Percentiles rank a stretch among this genome's conserved stretches.
phyloP scores from a whole-genome alignment of 2,888 invertebrate species.

The Phaonia tiefii region DNA sequence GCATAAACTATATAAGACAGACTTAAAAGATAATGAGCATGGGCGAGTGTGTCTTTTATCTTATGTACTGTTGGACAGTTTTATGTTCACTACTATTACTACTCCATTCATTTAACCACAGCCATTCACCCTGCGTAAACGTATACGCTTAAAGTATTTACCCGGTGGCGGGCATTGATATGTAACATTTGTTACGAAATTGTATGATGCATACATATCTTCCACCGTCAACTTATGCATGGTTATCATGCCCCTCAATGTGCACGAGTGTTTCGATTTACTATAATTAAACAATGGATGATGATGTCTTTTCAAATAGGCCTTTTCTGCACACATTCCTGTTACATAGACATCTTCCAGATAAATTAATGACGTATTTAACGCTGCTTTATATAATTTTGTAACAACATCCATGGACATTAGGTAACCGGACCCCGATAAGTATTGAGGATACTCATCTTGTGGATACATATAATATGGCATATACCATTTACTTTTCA shows the following conservation, averaged over 20 bases:
- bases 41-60: background rate
- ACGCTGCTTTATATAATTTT: conserved; percentile 85
- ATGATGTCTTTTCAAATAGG: conserved; percentile 83
- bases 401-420: conserved; percentile 86
- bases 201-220: conserved; percentile 80
- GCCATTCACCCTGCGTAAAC: conserved; percentile 69
- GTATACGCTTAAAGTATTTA: conserved; percentile 75
- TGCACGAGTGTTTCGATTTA: conserved; percentile 81
- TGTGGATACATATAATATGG: conserved; percentile 89
- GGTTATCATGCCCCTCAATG: conserved; percentile 82
- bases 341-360: conserved; percentile 90
- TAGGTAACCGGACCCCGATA: conserved; percentile 91
- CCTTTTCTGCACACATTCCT: conserved; percentile 86
- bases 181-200: conserved; percentile 76
- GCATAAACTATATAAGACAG: conserved; percentile 13
- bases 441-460: conserved; percentile 88
- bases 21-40: conserved; percentile 34
- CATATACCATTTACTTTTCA: conserved; percentile 90
- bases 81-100: background rate
- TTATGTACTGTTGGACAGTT: conserved; percentile 5
- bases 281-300: conserved; percentile 84
- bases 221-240: conserved; percentile 82
- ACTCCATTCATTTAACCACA: conserved; percentile 42
- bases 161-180: conserved; percentile 77
- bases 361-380: conserved; percentile 87